Conservation (phyloP, 1,140 invertebrate genomes). For the Anoplophora glabripennis region DNA sequence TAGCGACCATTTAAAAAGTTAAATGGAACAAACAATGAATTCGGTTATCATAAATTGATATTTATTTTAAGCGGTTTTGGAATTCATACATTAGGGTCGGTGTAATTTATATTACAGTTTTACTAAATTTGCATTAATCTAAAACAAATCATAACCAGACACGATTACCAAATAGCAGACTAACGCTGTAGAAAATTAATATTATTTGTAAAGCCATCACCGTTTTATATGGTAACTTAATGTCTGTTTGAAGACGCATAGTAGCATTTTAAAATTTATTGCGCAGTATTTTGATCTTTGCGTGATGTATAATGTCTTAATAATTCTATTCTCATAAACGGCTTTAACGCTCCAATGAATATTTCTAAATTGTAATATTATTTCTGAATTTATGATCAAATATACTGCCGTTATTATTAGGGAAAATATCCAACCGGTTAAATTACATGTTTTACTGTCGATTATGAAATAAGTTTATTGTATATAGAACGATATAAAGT, state of each 20-base stretch:
- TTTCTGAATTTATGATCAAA: background rate
- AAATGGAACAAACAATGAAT: background rate
- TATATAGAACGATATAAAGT: too few species aligned
- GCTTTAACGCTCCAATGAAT: background rate
- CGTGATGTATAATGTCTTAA: background rate
- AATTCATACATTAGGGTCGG: background rate
- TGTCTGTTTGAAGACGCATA: too few species aligned
- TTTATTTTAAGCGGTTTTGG: background rate
- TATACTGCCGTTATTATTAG: too few species aligned
- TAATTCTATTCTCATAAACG: too few species aligned
- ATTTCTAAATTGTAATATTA: background rate
- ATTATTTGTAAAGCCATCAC: background rate
- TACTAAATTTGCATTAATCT: conserved; percentile 2
- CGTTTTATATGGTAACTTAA: too few species aligned
- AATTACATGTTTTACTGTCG: too few species aligned
- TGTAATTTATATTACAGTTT: background rate
- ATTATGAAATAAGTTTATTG: too few species aligned
- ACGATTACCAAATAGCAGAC: background rate
- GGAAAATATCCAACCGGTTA: too few species aligned
- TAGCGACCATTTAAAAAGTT: background rate
- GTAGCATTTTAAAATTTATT: background rate
- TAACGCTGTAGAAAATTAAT: background rate
- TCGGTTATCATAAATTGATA: background rate
- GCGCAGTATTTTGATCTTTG: background rate
- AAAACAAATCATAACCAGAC: background rate